Evolutionary conservation across 2,888 invertebrate genomes (phyloP).

Genomic region (Aelia acuminata): DNA sequence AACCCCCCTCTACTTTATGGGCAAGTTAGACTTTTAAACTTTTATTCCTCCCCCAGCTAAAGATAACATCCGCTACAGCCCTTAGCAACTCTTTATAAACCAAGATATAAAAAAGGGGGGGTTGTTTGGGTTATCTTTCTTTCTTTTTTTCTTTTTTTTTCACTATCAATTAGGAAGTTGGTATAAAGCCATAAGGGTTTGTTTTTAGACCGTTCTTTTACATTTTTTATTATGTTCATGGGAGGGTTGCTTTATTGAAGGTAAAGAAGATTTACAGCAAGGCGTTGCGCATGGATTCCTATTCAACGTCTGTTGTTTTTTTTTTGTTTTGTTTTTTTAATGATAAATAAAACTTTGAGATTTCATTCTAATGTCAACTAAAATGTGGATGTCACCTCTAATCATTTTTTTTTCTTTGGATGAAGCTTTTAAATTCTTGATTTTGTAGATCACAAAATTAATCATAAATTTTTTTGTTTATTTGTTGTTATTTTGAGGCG

Average conservation of each 20-base stretch:
- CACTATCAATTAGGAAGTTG: conserved; percentile 56
- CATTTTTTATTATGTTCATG: neutral
- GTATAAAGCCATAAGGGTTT: conserved; percentile 54
- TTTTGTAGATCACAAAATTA: too few species aligned
- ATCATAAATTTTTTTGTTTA: too few species aligned
- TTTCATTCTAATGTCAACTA: too few species aligned
- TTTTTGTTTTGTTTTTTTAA: neutral
- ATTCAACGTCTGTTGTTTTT: neutral
- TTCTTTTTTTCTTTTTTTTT: conserved; percentile 44
- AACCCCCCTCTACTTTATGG: conserved; percentile 56
- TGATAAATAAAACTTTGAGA: too few species aligned
- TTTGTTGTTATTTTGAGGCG: too few species aligned
- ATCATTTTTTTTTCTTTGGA: too few species aligned
- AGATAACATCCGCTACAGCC: conserved; percentile 45
- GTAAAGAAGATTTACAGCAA: neutral
- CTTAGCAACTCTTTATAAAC: conserved; percentile 42
- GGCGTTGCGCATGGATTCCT: neutral
- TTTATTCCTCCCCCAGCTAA: conserved; percentile 53
- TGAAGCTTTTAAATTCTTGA: too few species aligned
- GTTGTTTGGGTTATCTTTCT: conserved; percentile 19
- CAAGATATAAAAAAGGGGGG: conserved; percentile 41
- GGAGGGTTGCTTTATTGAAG: neutral
- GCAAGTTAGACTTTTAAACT: conserved; percentile 59
- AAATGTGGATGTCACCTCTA: too few species aligned
- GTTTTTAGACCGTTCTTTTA: conserved; percentile 9